Base-by-base conservation (phyloP, 2,113 vertebrate genomes). In the Oryzias melastigma region DNA sequence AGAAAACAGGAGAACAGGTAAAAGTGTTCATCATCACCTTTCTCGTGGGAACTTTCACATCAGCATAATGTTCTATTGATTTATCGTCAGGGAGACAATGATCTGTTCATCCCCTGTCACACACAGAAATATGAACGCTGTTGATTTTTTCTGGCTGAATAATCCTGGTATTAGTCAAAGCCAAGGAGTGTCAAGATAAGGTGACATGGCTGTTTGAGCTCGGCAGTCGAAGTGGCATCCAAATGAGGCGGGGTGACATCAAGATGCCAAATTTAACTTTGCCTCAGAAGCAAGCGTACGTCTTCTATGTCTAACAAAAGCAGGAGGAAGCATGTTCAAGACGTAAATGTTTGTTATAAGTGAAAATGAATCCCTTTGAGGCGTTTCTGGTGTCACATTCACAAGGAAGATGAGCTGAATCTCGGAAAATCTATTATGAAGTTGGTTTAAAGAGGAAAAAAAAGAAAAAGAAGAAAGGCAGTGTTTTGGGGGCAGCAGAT, bases 1-100 rank as follows among this genome's bases (percentile, higher is more conserved):
- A 29, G 1, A 35, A 35, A 35, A 35, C 7, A 12, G 35, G 35
- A 3, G 35, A 12, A 35, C 35, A 35, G 35, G 35, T 35, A 35
- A 35, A 35, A 35, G 35, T 35, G 65, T 27, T 14, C 7, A 29
- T 68, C 68, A 70, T 66, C 59, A 49, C 44, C 41, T 66, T 80
- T 77, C 76, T 83, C 70, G 4, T 68, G 77, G 74, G 78, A 85
- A 71, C 77, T 71, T 66, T 70, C 73, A 16, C 85, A 74, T 81
- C 66, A 59, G 66, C 35, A 17, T 79, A 81, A 90, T 87, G 81
- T 83, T 86, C 75, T 88, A 90, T 87, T 84, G 90, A 91, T 90
- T 88, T 81, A 87, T 85, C 16, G 71, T 73, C 75, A 75, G 67
- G 8, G 13, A 40, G 64, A 78, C 73, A 80, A 77, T 68, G 77